Conservation (phyloP, 2,113 vertebrate genomes). For the Leucopsar rothschildi region DNA sequence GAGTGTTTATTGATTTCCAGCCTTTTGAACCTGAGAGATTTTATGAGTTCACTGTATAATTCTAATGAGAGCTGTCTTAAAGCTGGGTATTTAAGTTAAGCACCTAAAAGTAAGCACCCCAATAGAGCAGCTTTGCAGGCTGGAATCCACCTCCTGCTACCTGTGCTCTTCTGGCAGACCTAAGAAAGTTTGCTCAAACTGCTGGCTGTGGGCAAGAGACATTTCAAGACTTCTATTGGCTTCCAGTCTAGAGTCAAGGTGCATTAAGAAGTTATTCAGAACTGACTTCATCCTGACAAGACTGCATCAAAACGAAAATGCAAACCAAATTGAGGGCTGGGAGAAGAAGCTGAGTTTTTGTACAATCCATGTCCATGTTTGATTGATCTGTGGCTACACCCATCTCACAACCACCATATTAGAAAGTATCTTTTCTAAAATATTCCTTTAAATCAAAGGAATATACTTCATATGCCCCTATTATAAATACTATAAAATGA, state of each 20-base stretch:
- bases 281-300: neutral
- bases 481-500: neutral
- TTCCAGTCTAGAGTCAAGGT: neutral
- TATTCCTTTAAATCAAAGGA: neutral
- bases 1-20: neutral
- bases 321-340: neutral
- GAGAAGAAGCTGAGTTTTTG: neutral
- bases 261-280: neutral
- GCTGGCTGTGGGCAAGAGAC: neutral
- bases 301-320: neutral
- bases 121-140: neutral
- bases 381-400: neutral
- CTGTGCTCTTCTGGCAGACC: neutral
- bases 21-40: neutral
- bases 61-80: neutral
- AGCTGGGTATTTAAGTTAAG: neutral
- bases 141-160: neutral
- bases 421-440: neutral
- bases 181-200: neutral
- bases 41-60: neutral
- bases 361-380: neutral
- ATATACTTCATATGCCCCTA: neutral
- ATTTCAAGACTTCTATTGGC: neutral
- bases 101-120: neutral
- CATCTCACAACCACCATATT: neutral